Percentiles rank a stretch among this genome's conserved stretches.
Conservation (phyloP, 2,113 vertebrate genomes). For the Larimichthys polyactis region DNA sequence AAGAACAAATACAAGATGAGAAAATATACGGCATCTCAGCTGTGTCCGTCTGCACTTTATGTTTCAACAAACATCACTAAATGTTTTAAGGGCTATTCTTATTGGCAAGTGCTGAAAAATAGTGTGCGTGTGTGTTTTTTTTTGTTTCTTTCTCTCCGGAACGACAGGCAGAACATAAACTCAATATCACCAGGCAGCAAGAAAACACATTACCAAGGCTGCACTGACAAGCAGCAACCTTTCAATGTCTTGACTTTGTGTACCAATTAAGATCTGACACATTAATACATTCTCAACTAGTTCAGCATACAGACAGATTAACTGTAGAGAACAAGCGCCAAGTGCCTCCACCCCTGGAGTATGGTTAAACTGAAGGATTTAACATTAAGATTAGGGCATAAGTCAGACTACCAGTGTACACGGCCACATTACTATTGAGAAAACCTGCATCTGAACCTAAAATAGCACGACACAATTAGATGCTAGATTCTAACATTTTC, state of each 20-base stretch:
- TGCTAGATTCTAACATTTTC: too few relatives aligned
- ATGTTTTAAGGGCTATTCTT: neutral
- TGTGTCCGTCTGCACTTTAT: neutral
- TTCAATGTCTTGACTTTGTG: neutral
- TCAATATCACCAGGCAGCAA: neutral
- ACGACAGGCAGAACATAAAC: neutral
- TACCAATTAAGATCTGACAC: too few relatives aligned
- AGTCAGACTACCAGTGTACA: too few relatives aligned
- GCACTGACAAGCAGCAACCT: neutral
- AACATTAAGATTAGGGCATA: neutral
- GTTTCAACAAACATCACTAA: neutral
- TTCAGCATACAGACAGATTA: neutral
- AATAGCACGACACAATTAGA: neutral
- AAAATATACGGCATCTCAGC: neutral
- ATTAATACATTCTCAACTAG: neutral
- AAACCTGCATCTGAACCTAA: neutral
- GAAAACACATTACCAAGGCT: neutral
- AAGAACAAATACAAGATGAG: neutral
- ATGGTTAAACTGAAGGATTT: neutral
- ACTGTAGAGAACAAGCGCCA: too few relatives aligned
- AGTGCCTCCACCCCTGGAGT: too few relatives aligned
- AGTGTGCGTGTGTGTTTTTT: neutral
- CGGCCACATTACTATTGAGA: neutral
- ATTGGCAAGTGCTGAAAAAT: neutral
- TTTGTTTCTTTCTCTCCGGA: neutral